Evolutionary conservation across 2,888 invertebrate species (phyloP), one percentile per base, ranked within the genome.

Genomic region (Eupithecia insigniata): DNA sequence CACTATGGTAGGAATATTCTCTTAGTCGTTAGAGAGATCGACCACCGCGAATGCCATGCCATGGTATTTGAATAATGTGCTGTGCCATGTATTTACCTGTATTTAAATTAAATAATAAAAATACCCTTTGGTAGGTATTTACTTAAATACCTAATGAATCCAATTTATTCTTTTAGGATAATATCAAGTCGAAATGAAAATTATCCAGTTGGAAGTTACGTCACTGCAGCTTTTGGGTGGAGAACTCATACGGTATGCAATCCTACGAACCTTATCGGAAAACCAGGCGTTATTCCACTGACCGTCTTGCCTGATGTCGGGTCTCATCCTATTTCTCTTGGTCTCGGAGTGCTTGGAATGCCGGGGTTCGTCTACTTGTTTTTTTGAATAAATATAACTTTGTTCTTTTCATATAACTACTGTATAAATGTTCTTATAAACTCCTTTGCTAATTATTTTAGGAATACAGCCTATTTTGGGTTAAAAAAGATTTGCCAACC

Each of bases 381-480:
- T 62, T 22, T 58, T 28, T 2, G 22, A 14, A 62, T 32, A 26
- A 26, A 22, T 34, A 26, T n/a, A 4, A n/a, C 26, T 28, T 26
- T 18, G 67, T 66, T 46, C 43, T 30, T 18, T 34, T 18, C 28
- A 7, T 60, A 28, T 55, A 51, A 36, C 58, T 65, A 36, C 58
- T 65, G 16, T 65, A 51, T n/a, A n/a, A 46, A n/a, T n/a, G 10
- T n/a, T n/a, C 43, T n/a, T 43, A 30, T 30, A 30, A 30, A 2
- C 5, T 43, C 8, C 46, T 60, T 34, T 36, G 18, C 5, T 43
- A 22, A 26, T 58, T 70, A 61, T 87, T 86, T 70, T 79, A 96
- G 97, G 30, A 96, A 95, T 80, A 96, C 97, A 2, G 97, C 97
- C 0, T 96, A 96, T 83, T 97, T 97, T 89, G 97, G 97, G 1